Evolutionary conservation across 2,113 vertebrate species (phyloP).

Genomic region (Lutjanus erythropterus): DNA sequence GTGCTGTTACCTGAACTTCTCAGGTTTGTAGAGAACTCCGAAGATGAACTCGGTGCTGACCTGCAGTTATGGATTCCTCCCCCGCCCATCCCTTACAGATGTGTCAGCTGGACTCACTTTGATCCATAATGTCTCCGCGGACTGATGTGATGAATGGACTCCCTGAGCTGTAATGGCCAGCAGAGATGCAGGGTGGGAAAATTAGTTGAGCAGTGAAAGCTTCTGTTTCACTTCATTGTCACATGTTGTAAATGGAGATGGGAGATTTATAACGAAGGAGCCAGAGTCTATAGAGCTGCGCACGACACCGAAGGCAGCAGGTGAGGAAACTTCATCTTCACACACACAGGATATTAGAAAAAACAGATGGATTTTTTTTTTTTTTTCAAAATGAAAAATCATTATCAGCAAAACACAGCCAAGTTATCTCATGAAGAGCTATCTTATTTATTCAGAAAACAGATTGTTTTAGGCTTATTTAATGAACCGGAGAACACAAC

Average conservation of each 20-base stretch:
- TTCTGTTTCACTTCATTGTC: slow-evolving; percentile 40
- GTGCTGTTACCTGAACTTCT: not conserved
- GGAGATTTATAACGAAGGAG: slow-evolving; percentile 39
- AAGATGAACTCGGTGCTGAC: not conserved
- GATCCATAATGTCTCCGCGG: slow-evolving; percentile 36
- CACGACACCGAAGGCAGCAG: not conserved
- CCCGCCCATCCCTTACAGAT: not conserved
- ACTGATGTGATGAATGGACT: slow-evolving; percentile 51
- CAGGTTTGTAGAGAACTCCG: not conserved
- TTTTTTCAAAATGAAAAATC: too few species aligned
- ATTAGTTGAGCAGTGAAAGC: slow-evolving; percentile 44
- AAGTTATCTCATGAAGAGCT: too few species aligned
- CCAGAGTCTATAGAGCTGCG: not conserved
- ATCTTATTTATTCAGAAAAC: too few species aligned
- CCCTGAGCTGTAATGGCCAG: slow-evolving; percentile 17
- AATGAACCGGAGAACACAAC: not conserved
- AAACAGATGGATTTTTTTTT: too few species aligned
- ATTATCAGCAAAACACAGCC: too few species aligned
- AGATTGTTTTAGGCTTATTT: too few species aligned
- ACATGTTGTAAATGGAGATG: slow-evolving; percentile 41
- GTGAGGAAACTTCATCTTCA: not conserved
- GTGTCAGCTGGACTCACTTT: not conserved
- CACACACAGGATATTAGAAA: too few species aligned
- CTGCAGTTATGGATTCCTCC: slow-evolving; percentile 36
- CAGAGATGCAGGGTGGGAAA: slow-evolving; percentile 44